Evolutionary conservation across 1,140 invertebrate genomes (phyloP), one percentile per base, ranked within the genome.

Genomic region (Patella vulgata): DNA sequence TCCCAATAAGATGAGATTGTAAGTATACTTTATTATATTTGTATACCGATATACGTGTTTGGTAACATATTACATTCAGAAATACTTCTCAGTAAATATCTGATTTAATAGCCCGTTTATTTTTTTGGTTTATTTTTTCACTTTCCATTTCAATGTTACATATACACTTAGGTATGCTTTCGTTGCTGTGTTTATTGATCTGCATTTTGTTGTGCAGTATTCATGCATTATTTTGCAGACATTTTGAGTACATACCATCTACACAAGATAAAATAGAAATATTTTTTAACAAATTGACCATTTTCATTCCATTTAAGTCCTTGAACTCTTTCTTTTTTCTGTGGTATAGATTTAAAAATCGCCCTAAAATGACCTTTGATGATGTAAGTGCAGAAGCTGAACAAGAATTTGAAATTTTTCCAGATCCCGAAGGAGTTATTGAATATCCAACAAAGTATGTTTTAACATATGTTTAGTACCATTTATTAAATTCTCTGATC

Each of bases 331-430:
- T 36, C 14, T 8, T 8, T 14, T 36, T 36, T 36, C 50, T 40
- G 50, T 14, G 33, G 72, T 43, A 56, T 71, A 96, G 94, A 60
- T 97, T 89, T 82, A 97, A 97, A 86, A 97, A 97, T 84, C 88
- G 91, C 62, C 92, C 93, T 28, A 87, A 91, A 69, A 97, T 98
- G 95, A 92, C 92, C 40, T 98, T 98, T 86, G 95, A 98, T 88
- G 92, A 97, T 85, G 87, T 88, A 11, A 69, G 73, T 4, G 79
- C 81, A 43, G 84, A 88, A 73, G 84, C 93, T 17, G 95, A 98
- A 81, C 95, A 98, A 86, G 91, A 95, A 81, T 96, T 97, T 89
- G 92, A 97, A 66, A 80, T 98, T 36, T 88, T 90, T 63, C 88
- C 87, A 63, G 95, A 98, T 84, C 85, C 84, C 47, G 85, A 87